Evolutionary conservation across 2,797 vertebrate species (phyloP), one percentile per base, ranked within the genome.

Genomic region (Pagetopsis macropterus): DNA sequence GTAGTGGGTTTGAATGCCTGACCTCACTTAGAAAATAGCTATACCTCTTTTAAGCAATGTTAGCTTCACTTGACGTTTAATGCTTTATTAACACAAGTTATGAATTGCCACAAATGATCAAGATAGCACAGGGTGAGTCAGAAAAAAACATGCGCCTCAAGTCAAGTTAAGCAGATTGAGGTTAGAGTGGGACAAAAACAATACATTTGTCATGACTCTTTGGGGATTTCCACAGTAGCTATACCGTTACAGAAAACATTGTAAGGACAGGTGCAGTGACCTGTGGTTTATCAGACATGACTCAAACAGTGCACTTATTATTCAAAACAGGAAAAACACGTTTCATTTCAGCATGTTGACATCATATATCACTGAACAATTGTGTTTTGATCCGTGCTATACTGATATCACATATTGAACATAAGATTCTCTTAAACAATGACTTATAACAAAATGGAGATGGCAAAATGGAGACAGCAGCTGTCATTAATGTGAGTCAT

Each of bases 221-320:
- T 44, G 88, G 89, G 91, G 87, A 82, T 89, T 91, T 91, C 90
- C 88, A 79, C 72, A 66, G 55, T 2, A 41, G 56, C 37, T 70
- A n/a, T 63, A 67, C 45, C 71, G 37, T 74, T 27, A 73, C 8
- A 64, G 43, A 58, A 78, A 73, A 78, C 75, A 85, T 62, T 17
- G 19, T 55, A 73, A 75, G 67, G 72, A 72, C 80, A 87, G 72
- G 80, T 90, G 84, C 75, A 50, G 43, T 87, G 70, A 85, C 79
- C 71, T 76, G 71, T 59, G 62, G 31, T 66, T 70, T 57, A 46
- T 82, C 17, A 65, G 23, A 58, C 73, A 61, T 79, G 84, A 83
- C 52, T 83, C 79, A 86, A 57, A 76, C 14, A n/a, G 59, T 51
- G 21, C 43, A 13, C 46, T 3, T 54, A 15, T 48, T 74, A 78